Evolutionary conservation across 2,888 invertebrate species (phyloP), one percentile per base, ranked within the genome.

Genomic region (Oscheius sp.): DNA sequence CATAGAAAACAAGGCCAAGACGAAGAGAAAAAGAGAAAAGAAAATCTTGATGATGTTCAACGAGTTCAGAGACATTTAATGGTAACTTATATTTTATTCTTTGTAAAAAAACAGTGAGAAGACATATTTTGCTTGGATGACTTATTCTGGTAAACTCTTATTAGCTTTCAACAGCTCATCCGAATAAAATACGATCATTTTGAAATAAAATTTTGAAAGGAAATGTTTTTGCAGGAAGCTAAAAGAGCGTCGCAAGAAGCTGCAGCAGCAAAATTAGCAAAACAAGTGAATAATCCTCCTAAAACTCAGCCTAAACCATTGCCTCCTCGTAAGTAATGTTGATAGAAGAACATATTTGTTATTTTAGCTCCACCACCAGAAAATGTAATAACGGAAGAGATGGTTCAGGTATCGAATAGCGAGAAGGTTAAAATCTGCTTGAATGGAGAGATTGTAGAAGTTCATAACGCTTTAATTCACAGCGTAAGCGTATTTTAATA

Each of bases 21-120:
- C 25, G 64, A 64, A 34, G 61, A 61, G 1, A 48, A 50, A 64
- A 31, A 50, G 17, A 17, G 34, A n/a, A 45, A 25, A 23, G 64
- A 64, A 12, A 34, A 42, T 8, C n/a, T 20, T 34, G 64, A 64
- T 31, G 64, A 64, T 52, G 48, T 50, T 17, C 48, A 37, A 23
- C 27, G 64, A 29, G 64, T 64, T 48, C 64, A 64, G 33, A 31
- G 34, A 12, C 64, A 64, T 34, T 12, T 64, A n/a, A 12, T 31
- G 50, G 64, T 46, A 64, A n/a, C n/a, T n/a, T n/a, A n/a, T n/a
- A n/a, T n/a, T n/a, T n/a, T n/a, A n/a, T n/a, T n/a, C n/a, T n/a
- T n/a, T n/a, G n/a, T n/a, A n/a, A n/a, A n/a, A n/a, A n/a, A n/a
- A n/a, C n/a, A n/a, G n/a, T n/a, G n/a, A n/a, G n/a, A n/a, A n/a